Percentiles rank a stretch among this genome's conserved stretches.
phyloP scores from a whole-genome alignment of 2,888 invertebrate genomes.

The Mamestra brassicae region DNA sequence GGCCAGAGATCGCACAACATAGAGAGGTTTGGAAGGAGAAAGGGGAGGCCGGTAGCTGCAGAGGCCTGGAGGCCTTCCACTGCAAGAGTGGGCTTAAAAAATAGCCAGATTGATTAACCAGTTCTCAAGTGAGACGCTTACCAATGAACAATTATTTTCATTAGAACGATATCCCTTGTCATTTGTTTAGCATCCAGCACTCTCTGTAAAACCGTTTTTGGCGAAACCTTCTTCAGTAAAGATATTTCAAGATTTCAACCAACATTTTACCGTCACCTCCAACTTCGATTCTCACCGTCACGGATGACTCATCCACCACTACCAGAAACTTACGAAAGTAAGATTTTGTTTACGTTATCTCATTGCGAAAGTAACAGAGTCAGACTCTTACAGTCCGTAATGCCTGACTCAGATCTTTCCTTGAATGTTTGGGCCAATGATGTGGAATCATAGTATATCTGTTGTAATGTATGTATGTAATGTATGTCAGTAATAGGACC shows the following conservation, averaged over 20 bases:
- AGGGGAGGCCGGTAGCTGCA: no score
- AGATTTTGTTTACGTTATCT: constrained; percentile 33
- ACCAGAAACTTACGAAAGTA: constrained; percentile 35
- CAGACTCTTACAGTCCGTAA: not conserved
- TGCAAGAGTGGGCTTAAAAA: no score
- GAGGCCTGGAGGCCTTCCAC: no score
- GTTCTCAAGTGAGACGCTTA: no score
- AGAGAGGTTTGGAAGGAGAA: no score
- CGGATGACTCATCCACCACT: constrained; percentile 30
- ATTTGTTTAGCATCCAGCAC: no score
- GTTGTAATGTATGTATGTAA: not conserved
- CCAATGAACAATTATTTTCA: no score
- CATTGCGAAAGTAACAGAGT: constrained; percentile 41
- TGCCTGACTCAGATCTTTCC: constrained; percentile 40
- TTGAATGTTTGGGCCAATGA: constrained; percentile 19
- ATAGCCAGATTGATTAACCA: no score
- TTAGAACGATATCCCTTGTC: no score
- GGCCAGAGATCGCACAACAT: no score
- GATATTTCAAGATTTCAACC: not conserved
- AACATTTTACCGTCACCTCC: not conserved
- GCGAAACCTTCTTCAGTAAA: not conserved
- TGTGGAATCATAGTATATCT: constrained; percentile 25
- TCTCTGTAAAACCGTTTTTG: no score
- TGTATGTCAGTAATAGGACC: constrained; percentile 2
- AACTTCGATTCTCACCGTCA: constrained; percentile 2